Conservation (phyloP, 2,113 vertebrate genomes). For the Irena cyanogastra region DNA sequence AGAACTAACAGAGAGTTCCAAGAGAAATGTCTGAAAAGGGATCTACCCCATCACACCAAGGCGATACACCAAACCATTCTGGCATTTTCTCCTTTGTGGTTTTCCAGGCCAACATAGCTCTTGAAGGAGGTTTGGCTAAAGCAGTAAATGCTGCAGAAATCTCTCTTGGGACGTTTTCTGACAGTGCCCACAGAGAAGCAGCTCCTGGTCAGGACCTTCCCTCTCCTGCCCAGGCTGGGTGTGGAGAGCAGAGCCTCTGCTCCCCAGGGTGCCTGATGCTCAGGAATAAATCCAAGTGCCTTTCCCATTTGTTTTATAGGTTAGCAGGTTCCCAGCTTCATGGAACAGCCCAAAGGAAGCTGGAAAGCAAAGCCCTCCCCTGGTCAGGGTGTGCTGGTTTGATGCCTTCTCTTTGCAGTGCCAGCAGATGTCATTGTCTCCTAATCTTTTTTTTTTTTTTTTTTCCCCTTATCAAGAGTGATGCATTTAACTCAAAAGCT, state of each 20-base stretch:
- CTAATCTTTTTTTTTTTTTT: conserved; percentile 40
- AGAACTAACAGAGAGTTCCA: not conserved
- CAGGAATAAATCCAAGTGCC: accelerated
- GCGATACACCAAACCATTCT: not conserved
- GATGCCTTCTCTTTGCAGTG: conserved; percentile 38
- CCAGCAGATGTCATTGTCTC: conserved; percentile 64
- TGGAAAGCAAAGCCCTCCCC: not conserved
- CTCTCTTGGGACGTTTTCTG: not conserved
- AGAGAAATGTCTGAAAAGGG: not conserved
- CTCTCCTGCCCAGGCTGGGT: not conserved
- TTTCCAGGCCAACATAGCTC: accelerated
- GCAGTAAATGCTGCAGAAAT: not conserved
- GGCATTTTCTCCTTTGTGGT: accelerated
- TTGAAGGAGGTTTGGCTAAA: not conserved
- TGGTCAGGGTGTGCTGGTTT: not conserved
- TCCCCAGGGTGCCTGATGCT: not conserved
- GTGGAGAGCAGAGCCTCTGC: not conserved
- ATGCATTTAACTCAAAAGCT: conserved; percentile 7
- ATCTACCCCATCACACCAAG: not conserved
- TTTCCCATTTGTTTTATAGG: accelerated
- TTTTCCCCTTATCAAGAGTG: not conserved
- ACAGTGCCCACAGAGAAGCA: not conserved
- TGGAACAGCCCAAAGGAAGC: not conserved
- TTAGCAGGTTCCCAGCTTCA: not conserved
- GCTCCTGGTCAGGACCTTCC: not conserved